These are phyloP conservation scores for Mormoops blainvillei DNA, from an alignment of 2,113 vertebrate species.

Conservation along the genomic window DNA sequence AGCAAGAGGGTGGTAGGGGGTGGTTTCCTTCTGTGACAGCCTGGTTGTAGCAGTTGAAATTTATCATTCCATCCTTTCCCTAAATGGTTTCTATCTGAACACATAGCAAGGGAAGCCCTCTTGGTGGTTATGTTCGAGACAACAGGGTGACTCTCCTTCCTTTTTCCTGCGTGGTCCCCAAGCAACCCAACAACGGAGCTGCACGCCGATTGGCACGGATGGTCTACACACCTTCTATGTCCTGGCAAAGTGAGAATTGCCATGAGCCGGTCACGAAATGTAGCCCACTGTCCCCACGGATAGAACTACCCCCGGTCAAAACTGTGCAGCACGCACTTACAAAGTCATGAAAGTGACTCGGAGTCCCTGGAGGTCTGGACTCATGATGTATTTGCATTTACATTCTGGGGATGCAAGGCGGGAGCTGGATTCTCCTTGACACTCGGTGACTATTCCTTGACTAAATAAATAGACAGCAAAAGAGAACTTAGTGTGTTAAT, in stretches of 20 bases:
- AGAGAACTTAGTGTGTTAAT: neutral
- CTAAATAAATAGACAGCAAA: neutral
- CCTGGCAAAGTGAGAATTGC: neutral
- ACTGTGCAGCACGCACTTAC: neutral
- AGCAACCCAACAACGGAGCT: neutral
- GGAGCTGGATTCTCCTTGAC: neutral
- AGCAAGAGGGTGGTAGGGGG: neutral
- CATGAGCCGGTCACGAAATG: neutral
- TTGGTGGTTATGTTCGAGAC: neutral
- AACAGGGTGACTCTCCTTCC: neutral
- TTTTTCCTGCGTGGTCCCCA: neutral
- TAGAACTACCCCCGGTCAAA: neutral
- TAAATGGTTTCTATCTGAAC: neutral
- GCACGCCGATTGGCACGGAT: rapidly evolving
- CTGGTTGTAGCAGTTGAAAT: neutral
- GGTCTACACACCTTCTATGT: neutral
- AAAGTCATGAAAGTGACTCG: neutral
- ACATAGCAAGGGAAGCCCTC: neutral
- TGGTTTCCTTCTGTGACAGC: neutral
- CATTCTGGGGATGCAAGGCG: neutral
- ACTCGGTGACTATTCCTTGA: neutral
- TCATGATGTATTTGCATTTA: neutral
- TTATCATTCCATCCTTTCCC: neutral
- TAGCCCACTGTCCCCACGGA: rapidly evolving
- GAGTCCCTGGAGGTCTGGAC: neutral